Base-by-base conservation (phyloP, 2,113 vertebrate genomes). In the Nematolebias whitei region DNA sequence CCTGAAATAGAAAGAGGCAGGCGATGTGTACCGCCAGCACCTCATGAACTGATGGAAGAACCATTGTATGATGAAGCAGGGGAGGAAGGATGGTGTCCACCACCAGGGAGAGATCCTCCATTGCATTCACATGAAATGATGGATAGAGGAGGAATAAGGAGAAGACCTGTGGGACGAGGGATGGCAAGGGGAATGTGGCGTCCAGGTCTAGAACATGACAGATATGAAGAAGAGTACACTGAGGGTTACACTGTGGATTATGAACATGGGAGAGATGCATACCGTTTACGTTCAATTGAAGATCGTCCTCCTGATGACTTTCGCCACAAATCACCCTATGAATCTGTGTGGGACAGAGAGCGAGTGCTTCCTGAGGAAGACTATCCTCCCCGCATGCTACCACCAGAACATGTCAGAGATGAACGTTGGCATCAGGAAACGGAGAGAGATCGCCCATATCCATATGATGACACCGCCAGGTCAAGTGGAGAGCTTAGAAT, bases 401-500 rank as follows among this genome's bases (percentile, higher is more conserved):
- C 94, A 66, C 58, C 95, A 78, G 96, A 97, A 62, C 91, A 89
- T 70, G 94, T 94, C 12, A 93, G 90, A 79, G 95, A 97, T 39
- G 92, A 95, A 6, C 91, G 85, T 18, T 97, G 97, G 96, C 85
- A 86, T 61, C 93, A 96, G 0, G 95, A 95, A 44, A 90, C 63
- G 23, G 73, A 78, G 20, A 89, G 93, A 79, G 83, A 73, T 63
- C 76, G 4, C 0, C 91, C 93, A 43, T 93, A 94, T 85, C 79
- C 87, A 9, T 94, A 93, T 80, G 95, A 96, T 68, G 92, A 94
- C 76, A 94, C 92, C 54, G 87, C 93, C 55, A 83, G 90, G 63
- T 92, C 94, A 50, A 93, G 95, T 56, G 93, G 93, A 2, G 96
- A 95, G 60, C 86, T 95, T 55, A 92, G 95, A 82, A 90, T 95